A percentile compares a stretch with the other conserved stretches of the same genome.
Evolutionary conservation across 2,888 invertebrate species (phyloP).

Genomic region (Bursaphelenchus okinawaensis): DNA sequence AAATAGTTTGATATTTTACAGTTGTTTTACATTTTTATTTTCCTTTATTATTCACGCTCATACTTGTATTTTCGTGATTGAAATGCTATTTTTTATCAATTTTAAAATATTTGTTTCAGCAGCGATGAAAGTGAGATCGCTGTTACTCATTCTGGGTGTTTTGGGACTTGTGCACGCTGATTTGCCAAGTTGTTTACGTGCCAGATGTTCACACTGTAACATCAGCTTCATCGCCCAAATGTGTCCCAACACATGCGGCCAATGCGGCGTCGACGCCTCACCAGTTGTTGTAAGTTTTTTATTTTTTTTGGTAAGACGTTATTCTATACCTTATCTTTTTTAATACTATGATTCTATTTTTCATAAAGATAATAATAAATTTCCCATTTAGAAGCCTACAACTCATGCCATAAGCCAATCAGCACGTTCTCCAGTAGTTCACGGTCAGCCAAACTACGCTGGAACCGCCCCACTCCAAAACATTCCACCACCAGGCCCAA

Average conservation of each 20-base stretch:
- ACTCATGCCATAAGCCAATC: neutral
- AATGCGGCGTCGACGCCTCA: slow-evolving; percentile 13
- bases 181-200: slow-evolving; percentile 48
- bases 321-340: no score
- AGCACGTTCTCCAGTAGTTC: neutral
- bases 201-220: slow-evolving; percentile 50
- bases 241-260: slow-evolving; percentile 26
- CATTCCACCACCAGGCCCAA: slow-evolving; percentile 18
- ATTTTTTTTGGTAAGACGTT: neutral
- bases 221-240: slow-evolving; percentile 46
- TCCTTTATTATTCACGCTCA: no score
- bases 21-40: no score
- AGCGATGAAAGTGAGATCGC: slow-evolving; percentile 5
- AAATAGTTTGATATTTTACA: no score
- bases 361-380: no score
- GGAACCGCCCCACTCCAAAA: neutral
- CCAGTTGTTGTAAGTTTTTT: slow-evolving; percentile 2
- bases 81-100: no score
- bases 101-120: neutral
- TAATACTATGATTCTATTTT: neutral
- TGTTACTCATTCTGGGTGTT: slow-evolving; percentile 7
- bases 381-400: neutral
- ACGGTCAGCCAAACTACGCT: slow-evolving; percentile 4
- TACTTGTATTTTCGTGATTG: no score
- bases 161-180: slow-evolving; percentile 28